Percentiles rank a stretch among this genome's conserved stretches.
phyloP scores from a whole-genome alignment of 2,113 vertebrate species.

The Psettodes erumei region DNA sequence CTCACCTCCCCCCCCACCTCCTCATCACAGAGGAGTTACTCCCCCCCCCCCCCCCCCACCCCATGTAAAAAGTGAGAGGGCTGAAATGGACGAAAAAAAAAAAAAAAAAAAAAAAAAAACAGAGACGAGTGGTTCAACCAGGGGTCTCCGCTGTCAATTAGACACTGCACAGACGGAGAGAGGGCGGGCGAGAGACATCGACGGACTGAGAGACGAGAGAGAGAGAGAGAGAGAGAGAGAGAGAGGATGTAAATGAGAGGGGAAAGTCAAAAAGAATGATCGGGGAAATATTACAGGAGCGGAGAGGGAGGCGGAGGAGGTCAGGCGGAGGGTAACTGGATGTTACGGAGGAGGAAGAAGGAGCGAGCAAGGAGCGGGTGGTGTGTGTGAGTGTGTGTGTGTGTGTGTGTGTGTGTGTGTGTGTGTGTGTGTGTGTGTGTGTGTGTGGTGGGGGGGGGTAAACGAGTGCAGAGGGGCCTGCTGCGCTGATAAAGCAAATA shows the following conservation, averaged over 20 bases:
- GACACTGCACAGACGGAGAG: slow-evolving; percentile 73
- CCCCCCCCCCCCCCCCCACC: slow-evolving; percentile 13
- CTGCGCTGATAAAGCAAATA: slow-evolving; percentile 71
- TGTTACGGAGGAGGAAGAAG: slow-evolving; percentile 72
- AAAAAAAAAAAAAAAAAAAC: not conserved
- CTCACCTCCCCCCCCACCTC: not conserved
- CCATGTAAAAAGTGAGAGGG: slow-evolving; percentile 42
- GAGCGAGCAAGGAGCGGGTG: slow-evolving; percentile 51
- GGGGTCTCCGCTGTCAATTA: slow-evolving; percentile 79
- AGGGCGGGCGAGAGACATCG: slow-evolving; percentile 46
- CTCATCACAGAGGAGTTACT: slow-evolving; percentile 42
- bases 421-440: no score
- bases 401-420: no score
- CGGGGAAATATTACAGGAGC: slow-evolving; percentile 69
- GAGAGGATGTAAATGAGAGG: slow-evolving; percentile 43
- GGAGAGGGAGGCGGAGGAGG: slow-evolving; percentile 56
- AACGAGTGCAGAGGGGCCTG: slow-evolving; percentile 68
- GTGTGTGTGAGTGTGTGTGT: no score
- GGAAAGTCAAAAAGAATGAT: slow-evolving; percentile 69
- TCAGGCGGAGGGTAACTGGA: slow-evolving; percentile 77
- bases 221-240: slow-evolving; percentile 37
- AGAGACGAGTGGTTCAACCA: slow-evolving; percentile 68
- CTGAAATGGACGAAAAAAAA: slow-evolving; percentile 41
- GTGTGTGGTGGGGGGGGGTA: slow-evolving; percentile 68
- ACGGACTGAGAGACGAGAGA: slow-evolving; percentile 20